A percentile compares a stretch with the other conserved stretches of the same genome.
Conservation (phyloP, 2,113 vertebrate species). For the Hemiprocne comata region DNA sequence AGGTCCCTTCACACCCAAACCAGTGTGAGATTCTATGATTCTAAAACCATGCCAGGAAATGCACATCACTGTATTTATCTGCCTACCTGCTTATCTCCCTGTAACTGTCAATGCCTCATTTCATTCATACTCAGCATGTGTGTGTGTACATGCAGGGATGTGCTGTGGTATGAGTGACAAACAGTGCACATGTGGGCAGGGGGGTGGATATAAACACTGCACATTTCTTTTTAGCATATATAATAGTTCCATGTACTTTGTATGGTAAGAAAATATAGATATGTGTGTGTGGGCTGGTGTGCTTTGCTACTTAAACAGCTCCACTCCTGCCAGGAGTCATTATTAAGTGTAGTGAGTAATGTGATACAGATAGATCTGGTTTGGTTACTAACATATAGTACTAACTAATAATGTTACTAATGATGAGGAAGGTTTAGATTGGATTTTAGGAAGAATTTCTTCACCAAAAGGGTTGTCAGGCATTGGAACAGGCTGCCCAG, state of each 20-base stretch:
- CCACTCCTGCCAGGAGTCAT: too few relatives aligned
- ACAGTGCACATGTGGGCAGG: not conserved
- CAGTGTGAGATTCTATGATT: too few relatives aligned
- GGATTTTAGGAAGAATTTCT: too few relatives aligned
- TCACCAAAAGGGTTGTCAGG: too few relatives aligned
- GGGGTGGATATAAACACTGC: not conserved
- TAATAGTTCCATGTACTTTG: not conserved
- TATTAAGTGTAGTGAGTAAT: not conserved
- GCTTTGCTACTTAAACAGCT: not conserved
- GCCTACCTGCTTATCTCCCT: not conserved
- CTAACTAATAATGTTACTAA: too few relatives aligned
- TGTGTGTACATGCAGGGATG: not conserved
- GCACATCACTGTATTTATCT: not conserved
- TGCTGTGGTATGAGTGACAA: not conserved
- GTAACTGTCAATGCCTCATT: not conserved
- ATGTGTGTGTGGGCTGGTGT: accelerated
- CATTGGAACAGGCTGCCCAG: too few relatives aligned
- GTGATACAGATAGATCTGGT: too few relatives aligned
- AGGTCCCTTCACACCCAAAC: too few relatives aligned
- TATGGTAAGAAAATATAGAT: not conserved
- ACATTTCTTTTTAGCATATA: not conserved
- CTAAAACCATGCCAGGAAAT: not conserved
- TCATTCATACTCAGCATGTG: not conserved
- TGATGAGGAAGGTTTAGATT: too few relatives aligned
- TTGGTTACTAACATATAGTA: not conserved